These are phyloP conservation scores for Caenorhabditis afra DNA, from an alignment of 2,888 invertebrate genomes.

Conservation along the genomic window DNA sequence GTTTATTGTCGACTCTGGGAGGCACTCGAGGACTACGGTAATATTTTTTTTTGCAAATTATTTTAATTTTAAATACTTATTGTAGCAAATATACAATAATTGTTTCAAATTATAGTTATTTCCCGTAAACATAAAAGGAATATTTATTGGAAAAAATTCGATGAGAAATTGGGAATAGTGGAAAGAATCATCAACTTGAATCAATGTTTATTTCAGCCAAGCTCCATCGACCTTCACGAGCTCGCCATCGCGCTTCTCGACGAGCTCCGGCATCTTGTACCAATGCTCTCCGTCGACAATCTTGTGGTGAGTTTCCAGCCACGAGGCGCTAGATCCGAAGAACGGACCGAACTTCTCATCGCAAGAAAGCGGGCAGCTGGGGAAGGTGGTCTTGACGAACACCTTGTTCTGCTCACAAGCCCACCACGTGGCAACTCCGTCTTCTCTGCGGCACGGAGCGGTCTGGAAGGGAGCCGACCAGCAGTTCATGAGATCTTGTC, in stretches of 20 bases:
- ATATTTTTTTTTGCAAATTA: too few species aligned
- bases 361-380: conserved; percentile 63
- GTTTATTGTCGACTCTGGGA: too few species aligned
- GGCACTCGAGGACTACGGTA: too few species aligned
- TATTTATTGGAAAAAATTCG: too few species aligned
- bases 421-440: conserved; percentile 65
- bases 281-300: conserved; percentile 62
- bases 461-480: conserved; percentile 68
- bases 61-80: too few species aligned
- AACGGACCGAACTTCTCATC: conserved; percentile 60
- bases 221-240: conserved; percentile 49
- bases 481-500: conserved; percentile 65
- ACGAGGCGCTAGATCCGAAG: conserved; percentile 31
- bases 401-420: conserved; percentile 65
- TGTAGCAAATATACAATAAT: too few species aligned
- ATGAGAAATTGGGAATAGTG: too few species aligned
- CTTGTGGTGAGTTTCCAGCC: conserved; percentile 60
- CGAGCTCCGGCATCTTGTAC: conserved; percentile 63
- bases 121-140: too few species aligned
- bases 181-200: background rate
- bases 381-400: conserved; percentile 63
- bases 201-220: conserved; percentile 46
- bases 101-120: too few species aligned
- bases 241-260: conserved; percentile 32
- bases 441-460: conserved; percentile 58